These are phyloP conservation scores for Encarsia formosa DNA, from an alignment of 2,888 invertebrate genomes.

Conservation along the genomic window DNA sequence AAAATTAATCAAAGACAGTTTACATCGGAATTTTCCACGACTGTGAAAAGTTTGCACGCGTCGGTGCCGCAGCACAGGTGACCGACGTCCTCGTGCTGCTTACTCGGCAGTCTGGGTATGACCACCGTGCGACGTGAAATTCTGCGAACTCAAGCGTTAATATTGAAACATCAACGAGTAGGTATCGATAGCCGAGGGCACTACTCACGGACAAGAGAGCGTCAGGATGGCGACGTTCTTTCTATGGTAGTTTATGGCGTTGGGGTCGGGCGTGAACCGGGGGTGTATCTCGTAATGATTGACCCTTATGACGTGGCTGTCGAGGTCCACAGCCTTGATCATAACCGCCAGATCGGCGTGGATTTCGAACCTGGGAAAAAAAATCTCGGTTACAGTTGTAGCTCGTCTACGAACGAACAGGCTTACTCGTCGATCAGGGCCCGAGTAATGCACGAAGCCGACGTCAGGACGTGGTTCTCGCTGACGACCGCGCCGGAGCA, in stretches of 20 bases:
- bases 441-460: conserved; percentile 34
- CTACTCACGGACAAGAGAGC: conserved; percentile 33
- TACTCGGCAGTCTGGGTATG: conserved; percentile 30
- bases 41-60: conserved; percentile 26
- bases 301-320: conserved; percentile 32
- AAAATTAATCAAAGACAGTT: neutral
- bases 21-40: conserved; percentile 6
- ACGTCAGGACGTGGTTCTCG: conserved; percentile 30
- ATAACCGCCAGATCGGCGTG: conserved; percentile 30
- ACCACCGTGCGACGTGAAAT: conserved; percentile 20
- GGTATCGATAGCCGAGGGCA: too few species aligned
- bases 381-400: conserved; percentile 5
- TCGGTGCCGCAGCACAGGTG: conserved; percentile 34
- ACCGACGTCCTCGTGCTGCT: conserved; percentile 30
- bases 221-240: conserved; percentile 34
- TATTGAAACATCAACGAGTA: too few species aligned
- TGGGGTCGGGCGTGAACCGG: conserved; percentile 28
- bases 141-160: too few species aligned
- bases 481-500: conserved; percentile 35
- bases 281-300: conserved; percentile 33
- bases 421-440: conserved; percentile 34
- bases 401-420: too few species aligned
- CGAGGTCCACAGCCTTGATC: conserved; percentile 27
- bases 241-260: conserved; percentile 23
- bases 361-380: conserved; percentile 13